Evolutionary conservation across 53 echinoderm and acorn worm genomes (phyloP).

Genomic region (Apostichopus leukothele): DNA sequence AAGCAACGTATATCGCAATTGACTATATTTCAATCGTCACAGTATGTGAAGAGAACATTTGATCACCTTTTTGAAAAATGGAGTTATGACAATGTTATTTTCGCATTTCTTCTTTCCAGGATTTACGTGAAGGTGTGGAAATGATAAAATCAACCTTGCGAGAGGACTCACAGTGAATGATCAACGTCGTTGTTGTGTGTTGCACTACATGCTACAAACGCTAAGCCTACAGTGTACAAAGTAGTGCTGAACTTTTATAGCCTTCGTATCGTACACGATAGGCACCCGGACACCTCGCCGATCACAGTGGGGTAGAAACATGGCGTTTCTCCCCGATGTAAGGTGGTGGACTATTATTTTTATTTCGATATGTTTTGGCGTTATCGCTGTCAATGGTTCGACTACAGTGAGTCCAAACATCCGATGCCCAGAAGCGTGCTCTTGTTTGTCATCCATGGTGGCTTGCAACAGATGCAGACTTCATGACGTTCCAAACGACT

Average conservation of each 20-base stretch:
- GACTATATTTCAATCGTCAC: not conserved
- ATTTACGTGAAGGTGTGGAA: constrained; percentile 37
- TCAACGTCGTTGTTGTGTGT: not conserved
- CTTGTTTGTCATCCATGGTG: constrained; percentile 31
- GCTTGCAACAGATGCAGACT: constrained; percentile 35
- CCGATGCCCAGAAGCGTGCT: constrained; percentile 29
- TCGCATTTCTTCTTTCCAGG: constrained; percentile 32
- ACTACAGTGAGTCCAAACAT: constrained; percentile 33
- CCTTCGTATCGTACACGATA: not conserved
- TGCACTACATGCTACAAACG: not conserved
- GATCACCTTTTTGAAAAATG: not conserved
- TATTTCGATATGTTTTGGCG: not conserved
- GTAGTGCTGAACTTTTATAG: not conserved
- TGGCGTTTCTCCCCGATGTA: constrained; percentile 48
- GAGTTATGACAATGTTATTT: constrained; percentile 17
- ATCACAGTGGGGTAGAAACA: constrained; percentile 42
- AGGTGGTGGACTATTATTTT: constrained; percentile 44
- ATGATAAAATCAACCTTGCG: not conserved
- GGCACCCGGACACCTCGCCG: not conserved
- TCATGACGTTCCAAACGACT: constrained; percentile 19
- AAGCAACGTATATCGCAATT: not conserved
- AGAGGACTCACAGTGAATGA: not conserved
- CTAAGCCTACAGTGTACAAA: not conserved
- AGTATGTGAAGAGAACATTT: not conserved
- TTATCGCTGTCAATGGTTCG: not conserved